These are phyloP conservation scores for Tenthredo scrophulariae DNA, from an alignment of 2,888 invertebrate species.

Conservation along the genomic window DNA sequence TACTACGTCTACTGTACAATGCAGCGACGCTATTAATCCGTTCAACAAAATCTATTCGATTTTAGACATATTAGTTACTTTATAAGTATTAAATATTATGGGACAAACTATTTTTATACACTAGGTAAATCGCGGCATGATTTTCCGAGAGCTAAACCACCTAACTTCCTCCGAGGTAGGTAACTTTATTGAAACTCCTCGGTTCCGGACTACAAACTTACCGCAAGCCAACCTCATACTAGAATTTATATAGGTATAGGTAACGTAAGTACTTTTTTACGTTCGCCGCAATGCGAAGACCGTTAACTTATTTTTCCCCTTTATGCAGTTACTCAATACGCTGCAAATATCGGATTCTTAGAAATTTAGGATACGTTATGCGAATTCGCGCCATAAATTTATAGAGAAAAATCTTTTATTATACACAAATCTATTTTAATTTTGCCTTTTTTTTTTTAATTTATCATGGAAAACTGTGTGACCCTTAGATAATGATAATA, in stretches of 20 bases:
- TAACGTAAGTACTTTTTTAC: neutral
- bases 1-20: neutral
- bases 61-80: neutral
- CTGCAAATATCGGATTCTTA: neutral
- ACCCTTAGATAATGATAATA: neutral
- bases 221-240: constrained; percentile 35
- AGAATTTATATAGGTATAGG: neutral
- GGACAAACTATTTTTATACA: neutral
- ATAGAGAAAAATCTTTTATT: neutral
- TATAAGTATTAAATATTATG: too few species aligned
- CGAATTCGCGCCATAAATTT: neutral
- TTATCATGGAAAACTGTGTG: neutral
- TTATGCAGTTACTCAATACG: neutral
- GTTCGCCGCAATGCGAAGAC: neutral
- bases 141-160: neutral
- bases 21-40: neutral
- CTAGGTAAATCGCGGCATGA: neutral
- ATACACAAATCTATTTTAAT: neutral
- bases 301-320: neutral
- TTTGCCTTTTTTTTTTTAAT: neutral
- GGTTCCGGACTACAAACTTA: constrained; percentile 38
- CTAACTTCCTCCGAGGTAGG: neutral
- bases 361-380: neutral
- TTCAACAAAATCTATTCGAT: neutral
- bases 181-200: neutral